phyloP scores from a whole-genome alignment of 2,888 invertebrate species.

The Tetragonisca angustula region DNA sequence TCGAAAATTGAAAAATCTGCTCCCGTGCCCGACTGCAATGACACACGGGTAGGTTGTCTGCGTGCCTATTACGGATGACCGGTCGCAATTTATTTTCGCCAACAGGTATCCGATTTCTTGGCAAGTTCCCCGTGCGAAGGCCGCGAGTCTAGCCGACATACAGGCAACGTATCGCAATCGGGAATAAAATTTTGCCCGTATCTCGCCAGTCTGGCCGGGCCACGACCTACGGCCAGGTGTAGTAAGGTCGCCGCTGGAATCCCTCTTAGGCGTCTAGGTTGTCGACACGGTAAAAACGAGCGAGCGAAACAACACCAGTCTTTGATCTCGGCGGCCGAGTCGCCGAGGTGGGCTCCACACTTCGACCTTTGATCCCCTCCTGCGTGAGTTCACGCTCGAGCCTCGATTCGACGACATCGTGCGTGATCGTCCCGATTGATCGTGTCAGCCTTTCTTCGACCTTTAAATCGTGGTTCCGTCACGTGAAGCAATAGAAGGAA shows the following conservation, averaged over 20 bases:
- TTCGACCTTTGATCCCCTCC: conserved; percentile 57
- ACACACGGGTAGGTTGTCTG: not conserved
- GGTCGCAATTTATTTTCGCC: conserved; percentile 23
- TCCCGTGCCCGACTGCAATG: not conserved
- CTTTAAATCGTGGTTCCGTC: conserved; percentile 34
- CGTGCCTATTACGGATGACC: not conserved
- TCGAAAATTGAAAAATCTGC: not conserved
- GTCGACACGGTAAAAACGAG: conserved; percentile 49
- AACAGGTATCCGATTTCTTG: conserved; percentile 29
- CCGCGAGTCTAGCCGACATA: not conserved
- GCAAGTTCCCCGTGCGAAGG: not conserved
- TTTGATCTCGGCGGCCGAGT: conserved; percentile 63
- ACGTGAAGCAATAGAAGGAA: not conserved
- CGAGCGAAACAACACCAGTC: conserved; percentile 30
- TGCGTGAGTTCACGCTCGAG: conserved; percentile 56
- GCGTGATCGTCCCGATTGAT: conserved; percentile 52
- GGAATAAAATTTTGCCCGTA: conserved; percentile 52
- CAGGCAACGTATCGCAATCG: conserved; percentile 28
- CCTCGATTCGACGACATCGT: conserved; percentile 50
- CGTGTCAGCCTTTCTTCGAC: conserved; percentile 45
- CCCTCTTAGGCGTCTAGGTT: conserved; percentile 29
- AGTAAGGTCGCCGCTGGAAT: conserved; percentile 45
- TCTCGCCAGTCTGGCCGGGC: conserved; percentile 8
- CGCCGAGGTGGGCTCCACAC: conserved; percentile 39
- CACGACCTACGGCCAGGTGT: conserved; percentile 48